Evolutionary conservation across 2,797 vertebrate species (phyloP).

Genomic region (Capromys pilorides): DNA sequence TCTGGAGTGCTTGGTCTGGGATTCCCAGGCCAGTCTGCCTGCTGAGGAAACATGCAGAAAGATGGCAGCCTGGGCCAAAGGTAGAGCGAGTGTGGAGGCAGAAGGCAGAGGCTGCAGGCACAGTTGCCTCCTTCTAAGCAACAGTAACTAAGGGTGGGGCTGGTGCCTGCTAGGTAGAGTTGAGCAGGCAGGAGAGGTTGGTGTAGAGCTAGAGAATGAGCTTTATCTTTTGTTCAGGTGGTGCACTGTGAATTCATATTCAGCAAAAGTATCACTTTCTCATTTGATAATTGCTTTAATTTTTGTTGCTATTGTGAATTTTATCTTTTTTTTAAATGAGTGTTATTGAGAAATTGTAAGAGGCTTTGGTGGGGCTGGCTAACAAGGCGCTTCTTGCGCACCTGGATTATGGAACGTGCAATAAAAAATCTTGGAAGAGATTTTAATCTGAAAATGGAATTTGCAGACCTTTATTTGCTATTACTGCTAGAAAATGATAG

Average conservation of each 20-base stretch:
- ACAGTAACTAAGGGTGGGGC: too few species aligned
- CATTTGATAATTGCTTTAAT: conserved; percentile 20
- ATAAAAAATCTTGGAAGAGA: conserved; percentile 22
- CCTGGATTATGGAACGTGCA: neutral
- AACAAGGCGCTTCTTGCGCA: neutral
- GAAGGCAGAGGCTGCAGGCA: neutral
- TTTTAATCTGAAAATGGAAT: conserved; percentile 44
- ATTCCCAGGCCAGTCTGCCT: neutral
- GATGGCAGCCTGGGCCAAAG: neutral
- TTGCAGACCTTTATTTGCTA: neutral
- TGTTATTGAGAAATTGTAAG: neutral
- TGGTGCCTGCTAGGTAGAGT: neutral
- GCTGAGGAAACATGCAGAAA: neutral
- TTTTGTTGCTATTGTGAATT: neutral
- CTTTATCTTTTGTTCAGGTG: neutral
- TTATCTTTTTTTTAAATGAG: conserved; percentile 5
- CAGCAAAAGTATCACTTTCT: neutral
- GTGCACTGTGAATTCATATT: neutral
- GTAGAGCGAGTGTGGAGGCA: neutral
- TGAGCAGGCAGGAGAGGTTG: neutral
- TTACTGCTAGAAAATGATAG: neutral
- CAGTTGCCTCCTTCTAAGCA: neutral
- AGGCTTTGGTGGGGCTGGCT: neutral
- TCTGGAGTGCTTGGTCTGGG: neutral
- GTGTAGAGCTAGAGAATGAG: neutral